phyloP scores from a whole-genome alignment of 2,797 vertebrate genomes.

The Adrianichthys oophorus region DNA sequence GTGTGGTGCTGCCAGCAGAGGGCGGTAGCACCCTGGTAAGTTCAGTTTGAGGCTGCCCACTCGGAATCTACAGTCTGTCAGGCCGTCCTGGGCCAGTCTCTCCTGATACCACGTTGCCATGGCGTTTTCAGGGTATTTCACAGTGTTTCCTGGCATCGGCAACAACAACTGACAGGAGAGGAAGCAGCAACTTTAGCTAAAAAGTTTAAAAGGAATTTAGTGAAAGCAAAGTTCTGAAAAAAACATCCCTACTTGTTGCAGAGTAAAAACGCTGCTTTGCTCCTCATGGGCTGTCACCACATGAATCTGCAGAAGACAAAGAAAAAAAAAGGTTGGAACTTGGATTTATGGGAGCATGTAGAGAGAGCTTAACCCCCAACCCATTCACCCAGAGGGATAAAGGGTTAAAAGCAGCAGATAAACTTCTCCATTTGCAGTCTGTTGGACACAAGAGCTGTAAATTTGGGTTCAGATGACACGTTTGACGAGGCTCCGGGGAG shows the following conservation, averaged over 20 bases:
- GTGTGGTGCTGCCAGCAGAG: constrained; percentile 83
- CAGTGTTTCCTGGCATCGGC: constrained; percentile 90
- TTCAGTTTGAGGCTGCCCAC: constrained; percentile 87
- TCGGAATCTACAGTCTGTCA: constrained; percentile 83
- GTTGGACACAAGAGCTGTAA: background rate
- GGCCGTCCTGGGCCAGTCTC: constrained; percentile 81
- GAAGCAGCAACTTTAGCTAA: background rate
- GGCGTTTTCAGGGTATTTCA: constrained; percentile 87
- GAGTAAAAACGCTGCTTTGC: constrained; percentile 55
- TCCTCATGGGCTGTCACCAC: constrained; percentile 74
- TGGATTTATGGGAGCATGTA: background rate
- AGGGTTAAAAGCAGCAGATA: no score
- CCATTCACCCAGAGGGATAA: no score
- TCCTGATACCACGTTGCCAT: constrained; percentile 88
- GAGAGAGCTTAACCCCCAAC: no score
- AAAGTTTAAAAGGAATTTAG: background rate
- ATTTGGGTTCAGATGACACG: background rate
- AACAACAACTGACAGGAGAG: constrained; percentile 84
- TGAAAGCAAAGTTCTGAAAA: background rate
- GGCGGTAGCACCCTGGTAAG: constrained; percentile 91
- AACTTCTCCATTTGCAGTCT: no score
- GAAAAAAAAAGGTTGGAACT: background rate
- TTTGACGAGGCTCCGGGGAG: no score
- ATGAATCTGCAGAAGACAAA: constrained; percentile 67
- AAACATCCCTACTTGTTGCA: constrained; percentile 65